Percentiles rank a stretch among this genome's conserved stretches.
Evolutionary conservation across 2,888 invertebrate genomes (phyloP).

Genomic region (Hanleya hanleyi): DNA sequence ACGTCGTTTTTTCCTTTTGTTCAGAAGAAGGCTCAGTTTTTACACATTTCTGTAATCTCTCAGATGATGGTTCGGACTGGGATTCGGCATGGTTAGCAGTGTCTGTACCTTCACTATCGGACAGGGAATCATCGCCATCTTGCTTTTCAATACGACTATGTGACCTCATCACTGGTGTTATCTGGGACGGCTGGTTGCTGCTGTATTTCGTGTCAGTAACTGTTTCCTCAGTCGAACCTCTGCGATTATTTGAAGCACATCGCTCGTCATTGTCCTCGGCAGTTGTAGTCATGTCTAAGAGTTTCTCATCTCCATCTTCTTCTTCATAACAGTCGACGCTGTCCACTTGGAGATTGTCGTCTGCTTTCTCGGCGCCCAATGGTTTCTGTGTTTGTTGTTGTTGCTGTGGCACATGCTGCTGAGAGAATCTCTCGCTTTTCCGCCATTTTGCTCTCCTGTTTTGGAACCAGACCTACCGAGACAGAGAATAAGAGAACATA

Average conservation of each 20-base stretch:
- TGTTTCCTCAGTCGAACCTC: not conserved
- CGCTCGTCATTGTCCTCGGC: not conserved
- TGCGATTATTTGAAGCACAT: not conserved
- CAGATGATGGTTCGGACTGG: too few species aligned
- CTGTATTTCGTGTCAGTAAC: too few species aligned
- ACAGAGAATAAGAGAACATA: constrained; percentile 96
- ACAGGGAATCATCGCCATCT: too few species aligned
- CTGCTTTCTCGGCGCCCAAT: not conserved
- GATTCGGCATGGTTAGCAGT: too few species aligned
- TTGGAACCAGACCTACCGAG: constrained; percentile 77
- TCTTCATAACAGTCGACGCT: not conserved
- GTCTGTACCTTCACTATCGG: too few species aligned
- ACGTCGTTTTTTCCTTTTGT: too few species aligned
- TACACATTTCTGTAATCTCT: too few species aligned
- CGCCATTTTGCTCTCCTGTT: constrained; percentile 71
- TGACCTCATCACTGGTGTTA: too few species aligned
- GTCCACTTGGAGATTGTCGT: constrained; percentile 14
- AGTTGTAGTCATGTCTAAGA: not conserved
- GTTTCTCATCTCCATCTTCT: constrained; percentile 5
- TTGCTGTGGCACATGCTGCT: constrained; percentile 66
- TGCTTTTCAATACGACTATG: too few species aligned
- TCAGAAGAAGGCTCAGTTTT: too few species aligned
- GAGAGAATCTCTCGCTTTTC: constrained; percentile 76
- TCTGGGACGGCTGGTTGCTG: too few species aligned
- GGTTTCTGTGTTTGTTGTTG: not conserved